These are phyloP conservation scores for Cheilosia urbana DNA, from an alignment of 2,888 invertebrate species.

Conservation along the genomic window DNA sequence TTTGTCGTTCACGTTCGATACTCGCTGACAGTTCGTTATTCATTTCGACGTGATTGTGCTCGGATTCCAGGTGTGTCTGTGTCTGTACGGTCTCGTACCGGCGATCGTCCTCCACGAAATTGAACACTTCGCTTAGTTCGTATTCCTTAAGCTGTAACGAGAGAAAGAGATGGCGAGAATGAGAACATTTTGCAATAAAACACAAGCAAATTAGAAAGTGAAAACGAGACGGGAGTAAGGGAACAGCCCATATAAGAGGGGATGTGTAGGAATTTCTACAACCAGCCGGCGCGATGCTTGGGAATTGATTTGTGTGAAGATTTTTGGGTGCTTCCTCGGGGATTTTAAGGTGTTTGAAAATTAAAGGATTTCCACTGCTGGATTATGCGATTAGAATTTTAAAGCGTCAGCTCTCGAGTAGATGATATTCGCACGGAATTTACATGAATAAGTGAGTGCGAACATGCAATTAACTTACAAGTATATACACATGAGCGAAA, in stretches of 20 bases:
- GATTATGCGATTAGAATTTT: constrained; percentile 70
- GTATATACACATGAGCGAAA: background rate
- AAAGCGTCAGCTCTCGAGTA: constrained; percentile 13
- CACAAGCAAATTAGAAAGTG: constrained; percentile 58
- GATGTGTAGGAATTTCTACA: constrained; percentile 21
- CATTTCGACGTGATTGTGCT: constrained; percentile 86
- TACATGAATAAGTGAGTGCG: constrained; percentile 63
- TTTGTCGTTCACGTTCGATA: constrained; percentile 91
- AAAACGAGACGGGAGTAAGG: constrained; percentile 34
- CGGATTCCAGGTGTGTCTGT: constrained; percentile 83
- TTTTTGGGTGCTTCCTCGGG: constrained; percentile 8
- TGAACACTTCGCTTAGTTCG: constrained; percentile 93
- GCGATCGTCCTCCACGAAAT: constrained; percentile 91
- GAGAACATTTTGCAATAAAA: constrained; percentile 60
- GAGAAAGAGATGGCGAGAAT: constrained; percentile 12
- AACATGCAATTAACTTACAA: constrained; percentile 54
- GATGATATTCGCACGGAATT: constrained; percentile 40
- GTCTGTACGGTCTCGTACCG: constrained; percentile 88
- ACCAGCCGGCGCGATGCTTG: background rate
- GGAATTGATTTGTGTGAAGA: constrained; percentile 58
- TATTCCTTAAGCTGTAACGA: constrained; percentile 91
- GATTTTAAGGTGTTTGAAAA: constrained; percentile 21
- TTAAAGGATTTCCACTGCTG: constrained; percentile 47
- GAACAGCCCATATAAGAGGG: background rate
- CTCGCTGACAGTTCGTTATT: constrained; percentile 91